phyloP scores from a whole-genome alignment of 2,113 vertebrate genomes.

The Trogon melanurus region DNA sequence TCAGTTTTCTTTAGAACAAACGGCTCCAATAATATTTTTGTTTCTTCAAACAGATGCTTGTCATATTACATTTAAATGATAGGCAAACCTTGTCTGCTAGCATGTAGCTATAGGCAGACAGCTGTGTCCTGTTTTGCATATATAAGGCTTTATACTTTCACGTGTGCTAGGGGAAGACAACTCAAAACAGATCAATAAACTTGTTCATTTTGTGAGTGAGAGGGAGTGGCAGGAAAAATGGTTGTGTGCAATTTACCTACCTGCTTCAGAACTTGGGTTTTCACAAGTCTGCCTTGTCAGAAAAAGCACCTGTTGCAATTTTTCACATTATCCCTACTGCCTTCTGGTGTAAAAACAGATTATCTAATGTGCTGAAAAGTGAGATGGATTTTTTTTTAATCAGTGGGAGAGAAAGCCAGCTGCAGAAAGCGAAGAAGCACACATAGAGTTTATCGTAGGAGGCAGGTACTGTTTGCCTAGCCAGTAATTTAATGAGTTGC shows the following conservation, averaged over 20 bases:
- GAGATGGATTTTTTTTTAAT: neutral
- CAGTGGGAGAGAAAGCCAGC: neutral
- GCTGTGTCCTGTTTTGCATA: neutral
- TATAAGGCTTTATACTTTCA: neutral
- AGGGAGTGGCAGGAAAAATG: neutral
- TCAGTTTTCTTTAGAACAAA: neutral
- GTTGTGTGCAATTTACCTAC: neutral
- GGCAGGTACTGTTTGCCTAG: neutral
- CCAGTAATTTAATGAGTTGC: neutral
- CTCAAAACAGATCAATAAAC: neutral
- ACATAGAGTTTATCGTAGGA: neutral
- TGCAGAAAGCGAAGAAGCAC: neutral
- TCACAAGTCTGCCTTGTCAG: neutral
- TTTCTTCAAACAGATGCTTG: neutral
- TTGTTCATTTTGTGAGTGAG: neutral
- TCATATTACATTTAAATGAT: neutral
- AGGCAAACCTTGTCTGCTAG: neutral
- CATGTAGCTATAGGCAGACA: neutral
- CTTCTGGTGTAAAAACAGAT: neutral
- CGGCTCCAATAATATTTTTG: neutral
- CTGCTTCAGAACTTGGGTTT: neutral
- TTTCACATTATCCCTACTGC: neutral
- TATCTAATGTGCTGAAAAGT: neutral
- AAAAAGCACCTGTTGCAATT: neutral
- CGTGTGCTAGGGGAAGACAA: rapidly evolving